Conservation (phyloP, 2,113 vertebrate species). For the Saccopteryx bilineata region DNA sequence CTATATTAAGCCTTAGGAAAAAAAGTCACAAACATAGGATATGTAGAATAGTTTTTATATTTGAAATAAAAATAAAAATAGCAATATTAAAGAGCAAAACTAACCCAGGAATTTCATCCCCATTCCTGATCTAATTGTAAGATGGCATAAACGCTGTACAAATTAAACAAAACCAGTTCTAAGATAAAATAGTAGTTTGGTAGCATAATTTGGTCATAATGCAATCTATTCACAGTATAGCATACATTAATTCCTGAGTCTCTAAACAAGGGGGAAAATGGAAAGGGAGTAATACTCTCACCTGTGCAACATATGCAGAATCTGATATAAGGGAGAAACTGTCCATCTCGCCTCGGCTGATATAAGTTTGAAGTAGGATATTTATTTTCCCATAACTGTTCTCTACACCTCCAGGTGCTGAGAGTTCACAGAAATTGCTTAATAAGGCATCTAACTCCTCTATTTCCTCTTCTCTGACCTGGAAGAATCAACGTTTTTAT, state of each 20-base stretch:
- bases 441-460: slow-evolving; percentile 95
- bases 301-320: slow-evolving; percentile 98
- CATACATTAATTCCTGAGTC: background rate
- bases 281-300: slow-evolving; percentile 83
- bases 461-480: slow-evolving; percentile 98
- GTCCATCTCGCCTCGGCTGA: slow-evolving; percentile 97
- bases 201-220: background rate
- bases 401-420: slow-evolving; percentile 96
- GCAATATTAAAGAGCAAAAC: background rate
- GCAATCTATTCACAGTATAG: background rate
- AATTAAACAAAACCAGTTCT: background rate
- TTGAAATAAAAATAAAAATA: slow-evolving; percentile 54
- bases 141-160: background rate
- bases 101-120: background rate
- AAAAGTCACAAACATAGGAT: slow-evolving; percentile 29
- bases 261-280: slow-evolving; percentile 26
- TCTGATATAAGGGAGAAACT: slow-evolving; percentile 99
- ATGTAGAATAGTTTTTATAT: background rate
- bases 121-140: slow-evolving; percentile 9
- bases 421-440: slow-evolving; percentile 93
- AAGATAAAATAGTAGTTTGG: slow-evolving; percentile 30
- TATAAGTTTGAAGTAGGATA: slow-evolving; percentile 98
- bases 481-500: slow-evolving; percentile 79
- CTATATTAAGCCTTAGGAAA: slow-evolving; percentile 45
- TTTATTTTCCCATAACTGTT: slow-evolving; percentile 99